Percentiles rank a stretch among this genome's conserved stretches.
Conservation (phyloP, 2,888 invertebrate genomes). For the Adelognathus sp. region DNA sequence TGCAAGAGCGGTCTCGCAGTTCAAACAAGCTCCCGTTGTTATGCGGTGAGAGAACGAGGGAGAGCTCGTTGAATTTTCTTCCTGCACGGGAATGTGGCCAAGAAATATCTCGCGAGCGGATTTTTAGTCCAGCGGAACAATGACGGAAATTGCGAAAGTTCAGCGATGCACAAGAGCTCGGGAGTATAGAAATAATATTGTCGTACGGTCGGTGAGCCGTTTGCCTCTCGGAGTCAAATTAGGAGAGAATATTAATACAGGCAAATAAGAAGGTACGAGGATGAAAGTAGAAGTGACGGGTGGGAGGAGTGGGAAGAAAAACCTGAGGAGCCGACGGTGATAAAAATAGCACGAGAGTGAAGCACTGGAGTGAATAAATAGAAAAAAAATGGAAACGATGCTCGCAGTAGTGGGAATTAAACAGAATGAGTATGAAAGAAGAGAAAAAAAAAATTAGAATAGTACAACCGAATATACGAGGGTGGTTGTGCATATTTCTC, state of each 20-base stretch:
- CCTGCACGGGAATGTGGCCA: slow-evolving; percentile 13
- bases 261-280: slow-evolving; percentile 22
- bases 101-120: slow-evolving; percentile 8
- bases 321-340: neutral
- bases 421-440: slow-evolving; percentile 24
- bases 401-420: slow-evolving; percentile 6
- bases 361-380: slow-evolving; percentile 14
- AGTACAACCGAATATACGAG: neutral
- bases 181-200: slow-evolving; percentile 69
- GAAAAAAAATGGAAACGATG: slow-evolving; percentile 20
- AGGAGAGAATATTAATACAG: slow-evolving; percentile 43
- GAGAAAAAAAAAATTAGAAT: slow-evolving; percentile 45
- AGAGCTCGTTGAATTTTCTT: slow-evolving; percentile 5
- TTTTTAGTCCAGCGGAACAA: slow-evolving; percentile 16
- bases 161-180: slow-evolving; percentile 16
- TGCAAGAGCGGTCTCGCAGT: neutral
- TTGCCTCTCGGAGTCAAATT: slow-evolving; percentile 56
- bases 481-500: slow-evolving; percentile 36
- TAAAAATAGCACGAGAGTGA: slow-evolving; percentile 5
- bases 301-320: slow-evolving; percentile 23
- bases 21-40: neutral
- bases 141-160: slow-evolving; percentile 31
- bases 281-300: slow-evolving; percentile 1
- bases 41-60: neutral
- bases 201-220: slow-evolving; percentile 62